Percentiles rank a stretch among this genome's conserved stretches.
These are phyloP conservation scores for Drosophila phalerata DNA, from an alignment of 2,888 invertebrate species.

Conservation along the genomic window DNA sequence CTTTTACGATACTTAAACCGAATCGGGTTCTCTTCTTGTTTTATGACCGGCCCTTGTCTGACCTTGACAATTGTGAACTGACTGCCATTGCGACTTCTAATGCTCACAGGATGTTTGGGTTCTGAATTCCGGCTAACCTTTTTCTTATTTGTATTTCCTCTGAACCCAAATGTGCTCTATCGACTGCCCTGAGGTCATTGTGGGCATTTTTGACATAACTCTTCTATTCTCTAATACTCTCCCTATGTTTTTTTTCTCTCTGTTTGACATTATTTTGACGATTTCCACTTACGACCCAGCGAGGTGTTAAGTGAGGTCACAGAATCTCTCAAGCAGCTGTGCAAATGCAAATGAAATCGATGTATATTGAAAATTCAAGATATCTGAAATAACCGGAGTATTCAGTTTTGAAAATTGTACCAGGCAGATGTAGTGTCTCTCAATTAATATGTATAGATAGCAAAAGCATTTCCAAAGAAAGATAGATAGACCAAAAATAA, in stretches of 20 bases:
- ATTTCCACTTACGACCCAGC: slow-evolving; percentile 1
- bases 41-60: slow-evolving; percentile 43
- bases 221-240: neutral
- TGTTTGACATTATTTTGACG: slow-evolving; percentile 20
- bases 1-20: slow-evolving; percentile 31
- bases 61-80: slow-evolving; percentile 51
- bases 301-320: slow-evolving; percentile 56
- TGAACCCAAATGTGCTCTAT: slow-evolving; percentile 26
- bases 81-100: slow-evolving; percentile 32
- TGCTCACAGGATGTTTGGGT: slow-evolving; percentile 55
- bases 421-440: neutral
- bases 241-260: neutral
- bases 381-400: neutral
- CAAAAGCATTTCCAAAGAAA: neutral
- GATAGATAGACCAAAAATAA: neutral
- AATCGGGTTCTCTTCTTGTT: slow-evolving; percentile 19
- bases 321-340: slow-evolving; percentile 48
- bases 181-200: slow-evolving; percentile 36
- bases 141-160: slow-evolving; percentile 48
- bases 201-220: slow-evolving; percentile 33
- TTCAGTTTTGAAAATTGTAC: neutral
- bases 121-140: slow-evolving; percentile 50
- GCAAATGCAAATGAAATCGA: slow-evolving; percentile 33
- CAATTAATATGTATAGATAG: neutral
- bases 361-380: neutral